These are phyloP conservation scores for Andrena haemorrhoa DNA, from an alignment of 2,888 invertebrate species.

Conservation along the genomic window DNA sequence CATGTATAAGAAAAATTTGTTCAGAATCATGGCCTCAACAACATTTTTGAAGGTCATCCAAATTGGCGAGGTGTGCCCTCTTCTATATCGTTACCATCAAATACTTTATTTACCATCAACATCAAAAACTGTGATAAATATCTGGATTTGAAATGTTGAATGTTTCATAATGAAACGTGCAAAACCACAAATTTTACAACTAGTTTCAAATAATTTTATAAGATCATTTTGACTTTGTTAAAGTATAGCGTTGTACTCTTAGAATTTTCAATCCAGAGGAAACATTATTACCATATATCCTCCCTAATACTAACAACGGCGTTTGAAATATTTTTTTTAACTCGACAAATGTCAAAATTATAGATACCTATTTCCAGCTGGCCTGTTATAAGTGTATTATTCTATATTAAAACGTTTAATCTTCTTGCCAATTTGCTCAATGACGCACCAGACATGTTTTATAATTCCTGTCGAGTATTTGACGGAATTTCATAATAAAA, in stretches of 20 bases:
- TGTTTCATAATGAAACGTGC: no score
- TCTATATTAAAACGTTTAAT: not conserved
- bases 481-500: not conserved
- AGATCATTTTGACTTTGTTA: no score
- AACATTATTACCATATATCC: not conserved
- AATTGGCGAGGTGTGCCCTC: no score
- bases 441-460: not conserved
- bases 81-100: no score
- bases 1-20: no score
- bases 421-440: not conserved
- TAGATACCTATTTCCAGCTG: not conserved
- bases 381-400: conserved; percentile 3
- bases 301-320: not conserved
- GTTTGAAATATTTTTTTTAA: not conserved
- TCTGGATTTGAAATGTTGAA: no score
- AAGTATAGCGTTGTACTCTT: no score
- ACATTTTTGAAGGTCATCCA: no score
- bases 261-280: not conserved
- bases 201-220: not conserved
- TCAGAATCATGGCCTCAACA: no score
- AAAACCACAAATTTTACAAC: not conserved
- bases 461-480: not conserved
- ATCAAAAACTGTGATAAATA: no score
- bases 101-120: no score
- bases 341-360: not conserved